phyloP scores from a whole-genome alignment of 2,797 vertebrate genomes.

The Sphenodon punctatus region DNA sequence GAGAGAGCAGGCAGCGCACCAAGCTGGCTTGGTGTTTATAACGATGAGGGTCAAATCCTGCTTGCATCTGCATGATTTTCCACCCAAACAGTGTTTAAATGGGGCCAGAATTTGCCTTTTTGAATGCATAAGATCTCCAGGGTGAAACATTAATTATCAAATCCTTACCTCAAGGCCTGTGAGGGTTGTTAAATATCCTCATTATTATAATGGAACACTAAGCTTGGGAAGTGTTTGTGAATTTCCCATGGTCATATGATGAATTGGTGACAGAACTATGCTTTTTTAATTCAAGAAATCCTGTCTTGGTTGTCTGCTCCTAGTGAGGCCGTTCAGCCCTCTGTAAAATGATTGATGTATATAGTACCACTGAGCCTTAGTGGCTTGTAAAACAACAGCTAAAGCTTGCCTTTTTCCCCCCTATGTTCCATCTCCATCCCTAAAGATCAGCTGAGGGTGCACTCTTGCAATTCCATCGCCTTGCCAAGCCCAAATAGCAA shows the following conservation, averaged over 20 bases:
- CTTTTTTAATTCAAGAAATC: not conserved
- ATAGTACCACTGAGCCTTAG: not conserved
- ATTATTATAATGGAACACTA: not conserved
- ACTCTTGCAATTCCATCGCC: too few species aligned
- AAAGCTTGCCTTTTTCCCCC: too few species aligned
- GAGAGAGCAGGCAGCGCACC: not conserved
- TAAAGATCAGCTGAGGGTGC: too few species aligned
- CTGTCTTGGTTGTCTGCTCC: accelerated
- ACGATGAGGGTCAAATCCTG: not conserved
- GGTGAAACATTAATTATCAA: not conserved
- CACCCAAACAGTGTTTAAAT: not conserved
- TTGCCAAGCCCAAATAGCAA: too few species aligned
- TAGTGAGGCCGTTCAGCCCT: not conserved
- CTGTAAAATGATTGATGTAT: not conserved
- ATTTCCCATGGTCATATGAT: not conserved
- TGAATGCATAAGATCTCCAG: not conserved
- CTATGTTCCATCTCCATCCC: too few species aligned
- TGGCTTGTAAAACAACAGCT: not conserved
- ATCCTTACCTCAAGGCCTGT: not conserved
- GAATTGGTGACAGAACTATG: accelerated
- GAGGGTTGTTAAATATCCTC: not conserved
- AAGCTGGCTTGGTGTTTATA: not conserved
- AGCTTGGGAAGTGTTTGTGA: not conserved
- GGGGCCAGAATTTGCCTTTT: not conserved
- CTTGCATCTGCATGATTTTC: not conserved